A percentile compares a stretch with the other conserved stretches of the same genome.
phyloP scores from a whole-genome alignment of 2,113 vertebrate genomes.

The Paradoxurus hermaphroditus region DNA sequence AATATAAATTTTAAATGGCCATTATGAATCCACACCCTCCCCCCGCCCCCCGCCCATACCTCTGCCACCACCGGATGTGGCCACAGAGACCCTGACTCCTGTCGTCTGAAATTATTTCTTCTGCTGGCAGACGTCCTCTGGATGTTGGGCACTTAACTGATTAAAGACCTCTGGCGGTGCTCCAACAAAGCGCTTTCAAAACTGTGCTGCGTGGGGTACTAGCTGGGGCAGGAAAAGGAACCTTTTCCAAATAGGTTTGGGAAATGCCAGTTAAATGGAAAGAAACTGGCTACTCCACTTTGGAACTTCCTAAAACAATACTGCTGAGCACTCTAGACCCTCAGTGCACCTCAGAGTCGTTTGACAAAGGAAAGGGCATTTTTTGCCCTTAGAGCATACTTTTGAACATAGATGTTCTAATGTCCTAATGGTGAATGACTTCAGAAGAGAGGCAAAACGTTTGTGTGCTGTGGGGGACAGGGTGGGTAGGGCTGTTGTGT shows the following conservation, averaged over 20 bases:
- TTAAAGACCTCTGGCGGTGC: not conserved
- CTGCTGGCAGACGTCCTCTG: not conserved
- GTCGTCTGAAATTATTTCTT: not conserved
- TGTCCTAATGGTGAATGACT: not conserved
- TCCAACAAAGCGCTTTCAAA: not conserved
- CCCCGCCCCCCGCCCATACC: not conserved
- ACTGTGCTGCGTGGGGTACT: not conserved
- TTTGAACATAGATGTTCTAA: not conserved
- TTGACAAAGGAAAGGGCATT: not conserved
- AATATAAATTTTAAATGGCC: not conserved
- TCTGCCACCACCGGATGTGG: not conserved
- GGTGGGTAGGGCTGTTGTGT: rapidly evolving
- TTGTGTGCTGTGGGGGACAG: not conserved
- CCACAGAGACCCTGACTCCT: not conserved
- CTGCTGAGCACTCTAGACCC: not conserved
- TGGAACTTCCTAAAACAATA: not conserved
- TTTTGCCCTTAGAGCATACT: not conserved
- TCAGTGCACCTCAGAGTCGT: not conserved
- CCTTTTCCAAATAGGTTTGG: not conserved
- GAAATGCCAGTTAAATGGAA: not conserved
- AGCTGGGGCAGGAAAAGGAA: not conserved
- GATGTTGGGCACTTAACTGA: too few relatives aligned
- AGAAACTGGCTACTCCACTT: not conserved
- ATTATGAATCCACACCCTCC: not conserved
- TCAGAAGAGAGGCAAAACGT: not conserved